Percentiles rank a stretch among this genome's conserved stretches.
Evolutionary conservation across 2,888 invertebrate genomes (phyloP).

Genomic region (Drosophila prolongata): DNA sequence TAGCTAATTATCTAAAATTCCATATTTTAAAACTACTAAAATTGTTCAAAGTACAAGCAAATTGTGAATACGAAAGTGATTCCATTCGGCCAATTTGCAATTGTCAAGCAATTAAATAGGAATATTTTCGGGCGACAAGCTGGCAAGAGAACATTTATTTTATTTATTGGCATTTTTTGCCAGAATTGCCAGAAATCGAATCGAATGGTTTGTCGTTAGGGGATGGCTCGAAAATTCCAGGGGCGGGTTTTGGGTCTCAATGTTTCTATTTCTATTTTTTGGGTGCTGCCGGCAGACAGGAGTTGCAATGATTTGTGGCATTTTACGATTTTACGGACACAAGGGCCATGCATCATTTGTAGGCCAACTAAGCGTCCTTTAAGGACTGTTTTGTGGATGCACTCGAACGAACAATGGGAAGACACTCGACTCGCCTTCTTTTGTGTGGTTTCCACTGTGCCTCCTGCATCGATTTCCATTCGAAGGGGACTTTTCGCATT

Average conservation of each 20-base stretch:
- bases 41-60: not conserved
- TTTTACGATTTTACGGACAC: constrained; percentile 66
- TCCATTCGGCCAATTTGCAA: constrained; percentile 44
- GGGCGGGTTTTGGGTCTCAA: constrained; percentile 62
- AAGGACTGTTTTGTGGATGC: constrained; percentile 80
- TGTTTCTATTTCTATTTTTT: constrained; percentile 21
- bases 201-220: constrained; percentile 67
- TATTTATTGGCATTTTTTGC: constrained; percentile 60
- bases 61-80: not conserved
- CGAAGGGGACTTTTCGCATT: constrained; percentile 66
- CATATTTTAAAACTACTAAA: not conserved
- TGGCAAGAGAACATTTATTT: constrained; percentile 58
- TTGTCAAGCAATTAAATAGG: constrained; percentile 73
- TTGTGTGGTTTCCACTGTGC: constrained; percentile 55
- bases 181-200: constrained; percentile 62
- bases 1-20: not conserved
- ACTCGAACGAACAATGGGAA: constrained; percentile 70
- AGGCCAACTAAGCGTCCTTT: constrained; percentile 79
- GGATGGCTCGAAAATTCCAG: constrained; percentile 54
- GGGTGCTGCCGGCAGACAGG: constrained; percentile 58
- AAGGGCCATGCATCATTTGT: constrained; percentile 73
- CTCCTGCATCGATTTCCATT: constrained; percentile 64
- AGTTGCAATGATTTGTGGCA: constrained; percentile 77
- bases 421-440: constrained; percentile 62
- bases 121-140: constrained; percentile 57